Evolutionary conservation across 2,888 invertebrate species (phyloP).

Genomic region (Drosophila anceps): DNA sequence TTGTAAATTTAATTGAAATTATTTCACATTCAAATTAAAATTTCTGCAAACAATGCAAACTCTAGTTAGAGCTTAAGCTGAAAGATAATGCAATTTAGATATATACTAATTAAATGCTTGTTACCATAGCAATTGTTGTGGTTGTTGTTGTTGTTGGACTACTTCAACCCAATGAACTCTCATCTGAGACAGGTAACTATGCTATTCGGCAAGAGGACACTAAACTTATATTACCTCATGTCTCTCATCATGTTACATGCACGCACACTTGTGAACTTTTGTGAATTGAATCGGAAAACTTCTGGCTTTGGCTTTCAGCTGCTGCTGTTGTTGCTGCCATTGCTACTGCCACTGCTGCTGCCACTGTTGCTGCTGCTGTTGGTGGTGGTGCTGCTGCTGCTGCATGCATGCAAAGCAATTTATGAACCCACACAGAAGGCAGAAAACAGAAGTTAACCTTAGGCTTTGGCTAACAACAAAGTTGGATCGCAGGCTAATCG

Average conservation of each 20-base stretch:
- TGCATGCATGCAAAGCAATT: slow-evolving; percentile 57
- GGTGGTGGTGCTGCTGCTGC: slow-evolving; percentile 1
- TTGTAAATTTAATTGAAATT: background rate
- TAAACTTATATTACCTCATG: slow-evolving; percentile 47
- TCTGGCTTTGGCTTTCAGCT: slow-evolving; percentile 36
- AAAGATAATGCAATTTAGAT: background rate
- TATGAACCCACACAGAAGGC: slow-evolving; percentile 50
- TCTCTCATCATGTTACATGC: slow-evolving; percentile 43
- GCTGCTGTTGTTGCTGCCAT: background rate
- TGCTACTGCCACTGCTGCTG: slow-evolving; percentile 1
- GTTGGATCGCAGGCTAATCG: slow-evolving; percentile 62
- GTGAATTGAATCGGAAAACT: slow-evolving; percentile 47
- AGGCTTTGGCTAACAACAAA: slow-evolving; percentile 29
- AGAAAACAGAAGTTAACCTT: slow-evolving; percentile 37
- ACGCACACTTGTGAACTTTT: slow-evolving; percentile 39
- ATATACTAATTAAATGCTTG: slow-evolving; percentile 5
- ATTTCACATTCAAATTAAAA: background rate
- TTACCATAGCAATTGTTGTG: slow-evolving; percentile 3
- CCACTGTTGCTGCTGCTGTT: background rate
- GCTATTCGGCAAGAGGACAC: slow-evolving; percentile 35
- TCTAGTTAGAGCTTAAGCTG: background rate
- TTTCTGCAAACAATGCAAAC: background rate
- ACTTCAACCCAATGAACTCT: slow-evolving; percentile 13
- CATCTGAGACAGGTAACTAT: slow-evolving; percentile 28
- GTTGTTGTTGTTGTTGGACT: background rate